Conservation (phyloP, 2,888 invertebrate species). For the Laspeyria flexula region DNA sequence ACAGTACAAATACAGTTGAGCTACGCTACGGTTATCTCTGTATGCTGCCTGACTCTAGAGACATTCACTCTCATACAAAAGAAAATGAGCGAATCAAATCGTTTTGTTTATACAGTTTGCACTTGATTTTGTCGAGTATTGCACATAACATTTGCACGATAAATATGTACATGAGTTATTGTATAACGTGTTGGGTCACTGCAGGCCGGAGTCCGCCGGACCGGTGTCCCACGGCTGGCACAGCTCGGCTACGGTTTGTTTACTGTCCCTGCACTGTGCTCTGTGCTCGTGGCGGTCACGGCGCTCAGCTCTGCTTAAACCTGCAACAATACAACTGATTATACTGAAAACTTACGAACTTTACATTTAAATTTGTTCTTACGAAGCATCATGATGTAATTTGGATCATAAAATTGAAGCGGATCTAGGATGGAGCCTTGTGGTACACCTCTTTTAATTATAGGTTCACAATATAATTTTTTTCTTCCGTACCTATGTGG, state of each 20-base stretch:
- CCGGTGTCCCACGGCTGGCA: conserved; percentile 7
- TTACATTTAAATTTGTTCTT: too few species aligned
- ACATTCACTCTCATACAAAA: conserved; percentile 55
- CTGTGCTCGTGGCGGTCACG: conserved; percentile 60
- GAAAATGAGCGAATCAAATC: conserved; percentile 57
- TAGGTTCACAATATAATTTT: too few species aligned
- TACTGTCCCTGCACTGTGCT: conserved; percentile 53
- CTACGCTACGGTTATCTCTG: conserved; percentile 51
- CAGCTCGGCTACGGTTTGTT: conserved; percentile 25
- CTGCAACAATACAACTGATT: conserved; percentile 41
- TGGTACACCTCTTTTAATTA: too few species aligned
- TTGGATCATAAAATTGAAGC: too few species aligned
- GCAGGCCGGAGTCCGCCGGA: conserved; percentile 25
- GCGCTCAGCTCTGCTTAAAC: conserved; percentile 66
- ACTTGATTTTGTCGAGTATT: conserved; percentile 66
- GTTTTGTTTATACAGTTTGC: conserved; percentile 53
- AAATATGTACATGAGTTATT: conserved; percentile 65
- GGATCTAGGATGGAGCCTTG: too few species aligned
- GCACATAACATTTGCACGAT: conserved; percentile 68
- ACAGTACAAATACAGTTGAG: conserved; percentile 47
- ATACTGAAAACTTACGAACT: too few species aligned
- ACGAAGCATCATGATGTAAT: too few species aligned
- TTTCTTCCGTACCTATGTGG: conserved; percentile 58
- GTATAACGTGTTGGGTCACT: conserved; percentile 35
- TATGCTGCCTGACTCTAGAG: conserved; percentile 57